Conservation (phyloP, 2,888 invertebrate genomes). For the Drosophila vallismaia region DNA sequence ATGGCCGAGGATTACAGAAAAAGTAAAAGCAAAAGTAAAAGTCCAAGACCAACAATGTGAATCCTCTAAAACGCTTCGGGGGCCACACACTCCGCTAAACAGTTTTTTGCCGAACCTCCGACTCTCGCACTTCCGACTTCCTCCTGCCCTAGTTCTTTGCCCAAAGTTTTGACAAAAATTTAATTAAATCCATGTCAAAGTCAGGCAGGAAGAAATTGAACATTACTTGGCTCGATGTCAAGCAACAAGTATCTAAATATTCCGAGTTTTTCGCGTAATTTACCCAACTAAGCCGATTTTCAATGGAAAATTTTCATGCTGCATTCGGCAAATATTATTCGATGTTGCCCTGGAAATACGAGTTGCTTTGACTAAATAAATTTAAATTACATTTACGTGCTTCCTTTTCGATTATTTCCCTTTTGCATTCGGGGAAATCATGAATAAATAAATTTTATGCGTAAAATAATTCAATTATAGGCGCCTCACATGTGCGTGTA, state of each 20-base stretch:
- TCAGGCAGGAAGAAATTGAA: constrained; percentile 18
- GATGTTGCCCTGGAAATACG: constrained; percentile 44
- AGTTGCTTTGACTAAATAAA: constrained; percentile 56
- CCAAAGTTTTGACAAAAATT: constrained; percentile 44
- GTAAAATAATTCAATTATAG: constrained; percentile 69
- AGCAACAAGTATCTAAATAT: constrained; percentile 43
- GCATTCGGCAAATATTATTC: constrained; percentile 19
- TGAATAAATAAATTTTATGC: constrained; percentile 75
- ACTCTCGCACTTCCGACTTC: too few species aligned
- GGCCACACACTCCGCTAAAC: constrained; percentile 9
- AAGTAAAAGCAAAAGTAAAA: constrained; percentile 18
- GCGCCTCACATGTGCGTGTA: constrained; percentile 15
- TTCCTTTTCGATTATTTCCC: constrained; percentile 9
- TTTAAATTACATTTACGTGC: constrained; percentile 75
- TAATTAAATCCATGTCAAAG: constrained; percentile 47
- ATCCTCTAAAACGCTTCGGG: constrained; percentile 29
- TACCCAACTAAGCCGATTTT: constrained; percentile 26
- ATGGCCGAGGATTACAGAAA: constrained; percentile 11
- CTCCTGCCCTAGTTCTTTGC: constrained; percentile 15
- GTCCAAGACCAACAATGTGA: constrained; percentile 32
- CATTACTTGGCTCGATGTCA: constrained; percentile 25
- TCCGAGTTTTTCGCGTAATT: background rate
- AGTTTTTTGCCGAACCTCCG: background rate
- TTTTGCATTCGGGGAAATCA: constrained; percentile 31
- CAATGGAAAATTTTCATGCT: background rate